A percentile compares a stretch with the other conserved stretches of the same genome.
Conservation (phyloP, 2,797 vertebrate species). For the Ctenosaura bakeri region DNA sequence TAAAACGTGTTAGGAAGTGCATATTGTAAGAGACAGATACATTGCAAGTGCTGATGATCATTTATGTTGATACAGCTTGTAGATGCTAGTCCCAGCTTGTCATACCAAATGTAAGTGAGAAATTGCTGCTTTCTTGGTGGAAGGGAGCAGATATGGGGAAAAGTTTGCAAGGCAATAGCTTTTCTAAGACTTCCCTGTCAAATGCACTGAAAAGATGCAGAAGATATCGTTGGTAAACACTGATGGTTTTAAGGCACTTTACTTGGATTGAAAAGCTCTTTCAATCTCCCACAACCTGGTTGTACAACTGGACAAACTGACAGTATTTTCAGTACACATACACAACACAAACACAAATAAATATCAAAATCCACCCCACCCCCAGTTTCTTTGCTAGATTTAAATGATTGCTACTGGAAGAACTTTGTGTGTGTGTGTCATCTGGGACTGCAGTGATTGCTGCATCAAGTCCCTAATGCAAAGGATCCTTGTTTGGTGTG, state of each 20-base stretch:
- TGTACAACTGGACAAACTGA: constrained; percentile 63
- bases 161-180: constrained; percentile 47
- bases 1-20: constrained; percentile 53
- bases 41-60: constrained; percentile 51
- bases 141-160: constrained; percentile 35
- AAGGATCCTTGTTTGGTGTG: constrained; percentile 52
- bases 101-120: constrained; percentile 45
- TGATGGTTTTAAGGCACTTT: constrained; percentile 62
- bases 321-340: constrained; percentile 51
- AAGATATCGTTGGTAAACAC: constrained; percentile 61
- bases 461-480: constrained; percentile 49
- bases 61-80: constrained; percentile 52
- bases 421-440: constrained; percentile 54
- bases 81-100: constrained; percentile 55
- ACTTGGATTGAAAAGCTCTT: constrained; percentile 60
- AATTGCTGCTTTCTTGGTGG: constrained; percentile 45
- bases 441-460: constrained; percentile 54
- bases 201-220: constrained; percentile 52
- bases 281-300: constrained; percentile 64
- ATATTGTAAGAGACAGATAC: constrained; percentile 63
- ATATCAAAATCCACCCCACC: constrained; percentile 70
- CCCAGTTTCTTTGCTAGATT: constrained; percentile 61
- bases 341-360: constrained; percentile 43
- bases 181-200: constrained; percentile 55
- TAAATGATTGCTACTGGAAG: constrained; percentile 72